Base-by-base conservation (phyloP, 2,797 vertebrate species). In the Paedocypris micromegethes region DNA sequence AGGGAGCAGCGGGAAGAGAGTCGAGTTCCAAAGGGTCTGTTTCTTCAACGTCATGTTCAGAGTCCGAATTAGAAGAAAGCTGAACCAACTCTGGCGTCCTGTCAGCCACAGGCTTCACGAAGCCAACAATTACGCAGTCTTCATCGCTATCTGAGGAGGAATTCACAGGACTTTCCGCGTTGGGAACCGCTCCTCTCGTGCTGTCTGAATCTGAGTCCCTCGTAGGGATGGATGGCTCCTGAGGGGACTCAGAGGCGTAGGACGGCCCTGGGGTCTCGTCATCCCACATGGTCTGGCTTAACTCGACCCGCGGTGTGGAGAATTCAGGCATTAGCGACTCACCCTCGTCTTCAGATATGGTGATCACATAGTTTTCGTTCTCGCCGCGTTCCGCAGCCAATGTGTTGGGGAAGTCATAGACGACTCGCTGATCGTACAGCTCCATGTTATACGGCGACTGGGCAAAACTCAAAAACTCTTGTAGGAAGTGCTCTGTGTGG, bases 181-280 rank as follows among this genome's bases (percentile, higher is more conserved):
- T 70, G 70, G 72, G 75, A 60, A 68, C 68, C 8, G 46, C 64
- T 73, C 93, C 92, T 74, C 91, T 92, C 40, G 88, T 87, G 72
- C 83, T 89, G 58, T 90, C 87, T 0, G 84, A 81, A 77, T 92
- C 93, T 0, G 88, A 91, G 73, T 91, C 87, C 44, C 86, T 77
- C 64, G 92, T 79, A n/a, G 89, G 89, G 62, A 90, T 84, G 6
- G 80, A 63, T 3, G 81, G 77, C 45, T 82, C 55, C 47, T 75
- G 81, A 50, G 80, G 74, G 23, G 86, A 84, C 43, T 94, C 92
- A 9, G 86, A 86, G 9, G 93, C 95, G 64, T 97, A 98, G 0
- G 96, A 98, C 2, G 96, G 95, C 0, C 96, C 95, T 0, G 96
- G 96, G 0, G 94, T 98, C 86, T 98, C 96, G 72, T 98, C 96